Evolutionary conservation across 1,140 invertebrate genomes (phyloP).

Genomic region (Bicyclus anynana): DNA sequence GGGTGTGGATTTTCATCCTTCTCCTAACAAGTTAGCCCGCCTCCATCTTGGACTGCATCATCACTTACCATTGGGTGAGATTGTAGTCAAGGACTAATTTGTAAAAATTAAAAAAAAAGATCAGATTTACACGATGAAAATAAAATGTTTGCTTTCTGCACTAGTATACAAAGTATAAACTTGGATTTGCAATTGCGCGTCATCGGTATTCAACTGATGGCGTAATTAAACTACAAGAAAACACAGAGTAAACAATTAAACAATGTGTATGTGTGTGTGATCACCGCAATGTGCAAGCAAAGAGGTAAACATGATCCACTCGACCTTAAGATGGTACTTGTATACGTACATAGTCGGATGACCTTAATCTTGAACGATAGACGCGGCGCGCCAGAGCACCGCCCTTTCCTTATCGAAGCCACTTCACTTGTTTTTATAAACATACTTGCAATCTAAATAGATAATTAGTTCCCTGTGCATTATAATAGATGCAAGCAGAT

Average conservation of each 20-base stretch:
- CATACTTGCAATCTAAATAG: conserved; percentile 2
- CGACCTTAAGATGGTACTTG: conserved; percentile 32
- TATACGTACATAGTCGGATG: conserved; percentile 36
- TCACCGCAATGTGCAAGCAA: conserved; percentile 3
- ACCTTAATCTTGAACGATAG: conserved; percentile 74
- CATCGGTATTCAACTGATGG: conserved; percentile 7
- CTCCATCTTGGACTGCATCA: no score
- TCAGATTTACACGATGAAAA: no score
- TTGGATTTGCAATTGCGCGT: background rate
- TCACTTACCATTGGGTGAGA: no score
- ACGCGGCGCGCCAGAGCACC: conserved; percentile 37
- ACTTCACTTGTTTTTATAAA: conserved; percentile 16
- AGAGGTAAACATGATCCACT: conserved; percentile 27
- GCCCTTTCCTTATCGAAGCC: conserved; percentile 38
- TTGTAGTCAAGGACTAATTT: no score
- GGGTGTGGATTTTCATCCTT: no score
- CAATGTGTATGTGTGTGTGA: conserved; percentile 4
- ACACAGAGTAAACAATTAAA: conserved; percentile 16
- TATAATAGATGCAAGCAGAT: background rate
- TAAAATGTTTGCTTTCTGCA: no score
- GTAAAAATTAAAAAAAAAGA: no score
- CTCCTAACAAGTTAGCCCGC: no score
- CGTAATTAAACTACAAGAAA: conserved; percentile 11
- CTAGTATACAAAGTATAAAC: background rate
- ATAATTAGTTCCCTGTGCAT: background rate